Evolutionary conservation across 2,113 vertebrate species (phyloP), one percentile per base, ranked within the genome.

Genomic region (Helogale parvula): DNA sequence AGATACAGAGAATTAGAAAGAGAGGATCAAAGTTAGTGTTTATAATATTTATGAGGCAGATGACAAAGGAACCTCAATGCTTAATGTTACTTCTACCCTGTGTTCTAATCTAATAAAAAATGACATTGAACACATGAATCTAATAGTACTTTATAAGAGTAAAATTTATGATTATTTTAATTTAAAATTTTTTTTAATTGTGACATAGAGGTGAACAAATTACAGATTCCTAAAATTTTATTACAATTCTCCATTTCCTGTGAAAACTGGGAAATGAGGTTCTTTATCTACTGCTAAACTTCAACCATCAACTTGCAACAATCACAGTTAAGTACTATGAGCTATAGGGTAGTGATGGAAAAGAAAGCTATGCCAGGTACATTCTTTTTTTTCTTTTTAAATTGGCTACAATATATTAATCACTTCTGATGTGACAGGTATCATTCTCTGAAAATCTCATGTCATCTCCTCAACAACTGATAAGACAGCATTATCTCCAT

Each of bases 41-140:
- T 60, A 19, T 71, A 92, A 31, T 81, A 90, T 68, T 93, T 94
- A 72, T 71, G 25, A 72, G 12, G 9, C 16, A 82, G 33, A 60
- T 50, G 31, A 19, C 13, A 94, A 69, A 5, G 7, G 52, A 82
- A 63, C 7, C 38, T 90, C 23, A 45, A 19, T 23, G 79, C 47
- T 88, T n/a, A 69, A 85, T 33, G 19, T 6, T 52, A 19, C 31
- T 45, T 65, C 13, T 57, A 2, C n/a, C 72, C 14, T 79, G 0
- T 63, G 2, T 14, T 69, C 50, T 79, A 84, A 85, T 57, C 54
- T 54, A 93, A 57, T 66, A 60, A 93, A 94, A 76, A 93, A 57
- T 74, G 7, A 38, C 35, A 77, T 15, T 3, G 4, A 4, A 21
- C 72, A 38, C 47, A 90, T 80, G 9, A 88, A 33, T 54, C 27